Percentiles rank a stretch among this genome's conserved stretches.
phyloP scores from a whole-genome alignment of 2,888 invertebrate species.

The Melolontha melolontha region DNA sequence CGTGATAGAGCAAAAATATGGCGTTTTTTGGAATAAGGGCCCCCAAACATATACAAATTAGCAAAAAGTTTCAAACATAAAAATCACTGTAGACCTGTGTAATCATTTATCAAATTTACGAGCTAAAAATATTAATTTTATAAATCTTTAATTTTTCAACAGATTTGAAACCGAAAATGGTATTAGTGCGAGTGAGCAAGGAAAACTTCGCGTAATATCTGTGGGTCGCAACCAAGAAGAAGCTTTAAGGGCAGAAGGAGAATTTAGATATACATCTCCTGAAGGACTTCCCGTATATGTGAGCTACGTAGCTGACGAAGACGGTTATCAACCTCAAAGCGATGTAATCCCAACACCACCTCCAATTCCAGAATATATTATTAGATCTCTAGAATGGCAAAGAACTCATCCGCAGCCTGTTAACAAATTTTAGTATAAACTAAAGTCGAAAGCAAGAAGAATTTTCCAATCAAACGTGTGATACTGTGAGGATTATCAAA shows the following conservation, averaged over 20 bases:
- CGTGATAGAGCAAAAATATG: too few relatives aligned
- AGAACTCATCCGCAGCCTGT: constrained; percentile 16
- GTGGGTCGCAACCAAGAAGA: constrained; percentile 8
- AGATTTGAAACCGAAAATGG: constrained; percentile 41
- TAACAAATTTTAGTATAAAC: constrained; percentile 2
- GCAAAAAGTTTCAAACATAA: too few relatives aligned
- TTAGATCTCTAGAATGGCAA: constrained; percentile 39
- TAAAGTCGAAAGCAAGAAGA: not conserved
- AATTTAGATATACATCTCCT: constrained; percentile 33
- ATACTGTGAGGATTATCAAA: not conserved
- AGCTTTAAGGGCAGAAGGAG: constrained; percentile 38
- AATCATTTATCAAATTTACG: too few relatives aligned
- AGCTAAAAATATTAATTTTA: too few relatives aligned
- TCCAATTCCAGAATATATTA: constrained; percentile 38
- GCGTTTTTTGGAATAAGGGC: too few relatives aligned
- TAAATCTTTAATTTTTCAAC: not conserved
- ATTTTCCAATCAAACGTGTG: not conserved
- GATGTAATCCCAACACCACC: constrained; percentile 31
- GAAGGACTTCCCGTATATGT: constrained; percentile 28
- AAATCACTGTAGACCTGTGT: too few relatives aligned
- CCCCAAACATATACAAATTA: too few relatives aligned
- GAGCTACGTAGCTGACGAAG: constrained; percentile 37
- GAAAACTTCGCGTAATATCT: constrained; percentile 19
- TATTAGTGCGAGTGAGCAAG: constrained; percentile 34
- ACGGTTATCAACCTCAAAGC: constrained; percentile 35